Percentiles rank a stretch among this genome's conserved stretches.
Conservation (phyloP, 2,888 invertebrate species). For the Atherix ibis region DNA sequence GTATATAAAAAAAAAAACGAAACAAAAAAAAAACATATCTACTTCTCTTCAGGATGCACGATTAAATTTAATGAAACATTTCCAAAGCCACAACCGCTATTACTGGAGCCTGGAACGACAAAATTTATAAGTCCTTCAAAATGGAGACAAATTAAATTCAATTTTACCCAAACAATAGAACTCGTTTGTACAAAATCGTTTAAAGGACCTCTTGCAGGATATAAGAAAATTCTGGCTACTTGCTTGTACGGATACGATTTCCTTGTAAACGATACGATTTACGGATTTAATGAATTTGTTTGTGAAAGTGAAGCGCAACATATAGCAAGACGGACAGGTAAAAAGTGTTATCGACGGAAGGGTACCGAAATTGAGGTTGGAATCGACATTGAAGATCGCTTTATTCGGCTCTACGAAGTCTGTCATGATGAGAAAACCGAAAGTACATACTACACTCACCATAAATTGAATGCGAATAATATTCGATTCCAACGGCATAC, state of each 20-base stretch:
- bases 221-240: conserved; percentile 17
- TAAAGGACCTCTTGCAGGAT: conserved; percentile 12
- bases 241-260: conserved; percentile 20
- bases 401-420: conserved; percentile 27
- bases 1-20: too few species aligned
- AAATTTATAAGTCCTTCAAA: conserved; percentile 21
- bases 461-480: conserved; percentile 29
- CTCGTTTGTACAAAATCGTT: conserved; percentile 18
- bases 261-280: conserved; percentile 13
- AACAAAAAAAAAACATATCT: too few species aligned
- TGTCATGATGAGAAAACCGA: conserved; percentile 29
- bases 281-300: conserved; percentile 19
- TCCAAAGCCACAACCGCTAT: conserved; percentile 42
- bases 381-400: conserved; percentile 21
- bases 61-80: conserved; percentile 33
- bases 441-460: conserved; percentile 29
- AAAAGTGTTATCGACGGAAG: conserved; percentile 20
- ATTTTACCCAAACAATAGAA: conserved; percentile 20
- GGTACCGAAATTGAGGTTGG: conserved; percentile 27
- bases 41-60: too few species aligned
- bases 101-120: conserved; percentile 31
- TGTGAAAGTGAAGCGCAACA: conserved; percentile 23
- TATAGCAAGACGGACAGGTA: conserved; percentile 17
- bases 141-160: conserved; percentile 19
- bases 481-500: conserved; percentile 30